A percentile compares a stretch with the other conserved stretches of the same genome.
phyloP scores from a whole-genome alignment of 2,113 vertebrate genomes.

The Hemichromis elongatus region DNA sequence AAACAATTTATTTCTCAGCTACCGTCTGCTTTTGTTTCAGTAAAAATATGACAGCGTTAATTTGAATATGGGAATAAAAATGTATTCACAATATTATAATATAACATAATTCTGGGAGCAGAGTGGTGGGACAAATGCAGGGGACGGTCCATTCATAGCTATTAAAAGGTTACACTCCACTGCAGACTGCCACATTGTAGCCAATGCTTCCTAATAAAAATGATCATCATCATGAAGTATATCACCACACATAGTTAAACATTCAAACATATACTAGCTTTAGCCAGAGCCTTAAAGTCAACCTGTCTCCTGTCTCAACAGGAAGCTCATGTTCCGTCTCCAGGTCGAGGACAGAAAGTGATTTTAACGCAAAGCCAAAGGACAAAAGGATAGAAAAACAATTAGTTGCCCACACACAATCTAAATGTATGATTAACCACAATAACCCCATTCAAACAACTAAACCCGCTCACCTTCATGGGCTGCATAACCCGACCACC shows the following conservation, averaged over 20 bases:
- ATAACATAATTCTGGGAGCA: neutral
- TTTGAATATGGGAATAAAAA: neutral
- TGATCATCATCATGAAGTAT: neutral
- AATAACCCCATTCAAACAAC: neutral
- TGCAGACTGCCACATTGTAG: neutral
- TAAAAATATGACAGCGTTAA: fast-evolving
- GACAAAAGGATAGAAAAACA: neutral
- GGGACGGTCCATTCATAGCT: neutral
- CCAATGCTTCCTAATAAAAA: neutral
- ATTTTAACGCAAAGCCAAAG: neutral
- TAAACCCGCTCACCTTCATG: neutral
- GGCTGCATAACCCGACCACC: neutral
- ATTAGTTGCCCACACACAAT: neutral
- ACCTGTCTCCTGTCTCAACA: no score
- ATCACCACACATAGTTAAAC: neutral
- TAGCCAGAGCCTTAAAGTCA: neutral
- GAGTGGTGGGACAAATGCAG: neutral
- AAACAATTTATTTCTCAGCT: neutral
- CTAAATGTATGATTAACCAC: neutral
- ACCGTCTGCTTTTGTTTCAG: neutral
- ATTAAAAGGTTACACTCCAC: neutral
- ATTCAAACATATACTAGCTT: neutral
- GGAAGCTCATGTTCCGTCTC: no score
- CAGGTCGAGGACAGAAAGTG: neutral
- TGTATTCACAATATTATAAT: neutral